Conservation (phyloP, 2,797 vertebrate genomes). For the Gadopsis bispinosus region DNA sequence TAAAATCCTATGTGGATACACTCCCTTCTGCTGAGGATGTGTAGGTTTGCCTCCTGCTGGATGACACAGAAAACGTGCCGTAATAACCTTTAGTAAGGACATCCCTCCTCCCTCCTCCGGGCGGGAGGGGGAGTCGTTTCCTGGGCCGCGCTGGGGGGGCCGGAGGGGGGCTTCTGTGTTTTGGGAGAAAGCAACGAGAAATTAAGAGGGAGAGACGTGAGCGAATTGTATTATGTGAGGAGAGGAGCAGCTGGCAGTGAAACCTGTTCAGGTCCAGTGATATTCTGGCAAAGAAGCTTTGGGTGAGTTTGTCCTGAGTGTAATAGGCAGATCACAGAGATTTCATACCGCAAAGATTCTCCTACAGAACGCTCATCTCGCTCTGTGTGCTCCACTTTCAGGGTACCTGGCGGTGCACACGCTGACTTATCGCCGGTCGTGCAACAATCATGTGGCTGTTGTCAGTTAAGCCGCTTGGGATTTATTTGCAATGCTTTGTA, state of each 20-base stretch:
- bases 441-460: constrained; percentile 65
- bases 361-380: constrained; percentile 21
- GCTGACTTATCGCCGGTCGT: constrained; percentile 49
- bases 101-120: constrained; percentile 4
- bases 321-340: constrained; percentile 52
- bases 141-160: background rate
- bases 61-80: constrained; percentile 15
- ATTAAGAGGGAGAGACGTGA: constrained; percentile 46
- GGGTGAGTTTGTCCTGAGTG: constrained; percentile 35
- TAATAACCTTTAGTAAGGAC: constrained; percentile 52
- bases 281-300: background rate
- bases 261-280: constrained; percentile 24
- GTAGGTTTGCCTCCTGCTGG: constrained; percentile 24
- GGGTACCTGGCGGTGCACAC: constrained; percentile 9
- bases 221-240: constrained; percentile 39
- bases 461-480: constrained; percentile 44
- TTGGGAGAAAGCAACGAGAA: constrained; percentile 35
- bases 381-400: constrained; percentile 41
- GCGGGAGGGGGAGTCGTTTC: constrained; percentile 10
- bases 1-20: constrained; percentile 17
- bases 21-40: constrained; percentile 44
- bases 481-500: constrained; percentile 68
- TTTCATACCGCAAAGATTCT: constrained; percentile 36
- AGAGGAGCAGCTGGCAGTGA: constrained; percentile 32
- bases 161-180: constrained; percentile 14